These are phyloP conservation scores for Heterocephalus glaber DNA, from an alignment of 2,113 vertebrate genomes.

Conservation along the genomic window DNA sequence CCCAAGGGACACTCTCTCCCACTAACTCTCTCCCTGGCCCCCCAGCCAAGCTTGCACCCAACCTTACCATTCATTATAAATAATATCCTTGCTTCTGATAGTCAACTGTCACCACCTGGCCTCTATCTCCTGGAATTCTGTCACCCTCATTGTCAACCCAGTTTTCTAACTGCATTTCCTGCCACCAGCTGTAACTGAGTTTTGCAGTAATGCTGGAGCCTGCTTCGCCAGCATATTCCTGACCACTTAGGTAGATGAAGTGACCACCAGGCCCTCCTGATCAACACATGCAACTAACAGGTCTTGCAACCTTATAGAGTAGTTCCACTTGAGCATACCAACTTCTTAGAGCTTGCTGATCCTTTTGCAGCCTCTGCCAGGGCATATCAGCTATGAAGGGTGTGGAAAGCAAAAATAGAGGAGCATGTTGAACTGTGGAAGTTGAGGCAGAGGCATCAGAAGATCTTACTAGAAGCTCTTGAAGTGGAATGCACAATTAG, in stretches of 20 bases:
- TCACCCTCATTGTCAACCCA: background rate
- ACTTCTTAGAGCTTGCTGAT: background rate
- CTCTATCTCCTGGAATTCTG: background rate
- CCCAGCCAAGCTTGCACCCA: background rate
- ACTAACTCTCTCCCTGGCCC: background rate
- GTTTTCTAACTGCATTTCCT: background rate
- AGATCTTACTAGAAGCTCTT: background rate
- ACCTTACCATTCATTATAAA: background rate
- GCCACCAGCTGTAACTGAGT: background rate
- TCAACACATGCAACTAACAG: background rate
- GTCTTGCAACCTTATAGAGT: background rate
- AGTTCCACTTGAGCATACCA: background rate
- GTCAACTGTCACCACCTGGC: background rate
- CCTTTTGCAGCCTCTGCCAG: background rate
- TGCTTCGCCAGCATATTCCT: background rate
- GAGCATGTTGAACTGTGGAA: background rate
- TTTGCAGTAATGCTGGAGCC: background rate
- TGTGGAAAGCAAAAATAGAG: background rate
- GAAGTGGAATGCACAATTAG: background rate
- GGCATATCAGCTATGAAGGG: background rate
- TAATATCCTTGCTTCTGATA: background rate
- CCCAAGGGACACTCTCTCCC: background rate
- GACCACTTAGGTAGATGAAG: background rate
- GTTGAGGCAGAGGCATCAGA: background rate
- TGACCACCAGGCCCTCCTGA: background rate